phyloP scores from a whole-genome alignment of 2,888 invertebrate genomes.

The Helobdella robusta region DNA sequence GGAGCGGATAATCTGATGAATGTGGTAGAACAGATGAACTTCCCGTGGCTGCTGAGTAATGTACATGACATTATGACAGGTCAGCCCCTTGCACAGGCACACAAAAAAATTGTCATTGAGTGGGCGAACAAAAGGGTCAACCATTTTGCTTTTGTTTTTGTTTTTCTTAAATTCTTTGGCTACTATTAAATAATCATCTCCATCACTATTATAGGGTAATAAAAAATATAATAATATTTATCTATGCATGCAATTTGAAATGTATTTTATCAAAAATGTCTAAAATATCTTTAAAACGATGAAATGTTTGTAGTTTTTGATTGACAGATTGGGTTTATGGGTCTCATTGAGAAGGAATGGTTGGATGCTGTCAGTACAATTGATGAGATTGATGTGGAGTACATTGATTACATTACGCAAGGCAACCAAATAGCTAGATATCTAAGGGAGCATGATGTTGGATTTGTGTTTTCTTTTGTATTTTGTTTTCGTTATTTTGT shows the following conservation, averaged over 20 bases:
- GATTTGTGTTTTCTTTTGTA: too few relatives aligned
- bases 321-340: slow-evolving; percentile 53
- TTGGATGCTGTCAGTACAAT: slow-evolving; percentile 76
- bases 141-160: too few relatives aligned
- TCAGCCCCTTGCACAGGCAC: slow-evolving; percentile 69
- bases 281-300: too few relatives aligned
- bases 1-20: slow-evolving; percentile 73
- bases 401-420: slow-evolving; percentile 65
- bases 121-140: slow-evolving; percentile 62
- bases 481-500: neutral
- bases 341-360: slow-evolving; percentile 67
- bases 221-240: too few relatives aligned
- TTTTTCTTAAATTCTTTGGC: too few relatives aligned
- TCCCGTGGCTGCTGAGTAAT: slow-evolving; percentile 90
- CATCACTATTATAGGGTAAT: too few relatives aligned
- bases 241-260: too few relatives aligned
- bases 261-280: too few relatives aligned
- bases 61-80: slow-evolving; percentile 80
- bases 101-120: slow-evolving; percentile 67
- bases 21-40: slow-evolving; percentile 65
- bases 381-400: slow-evolving; percentile 77
- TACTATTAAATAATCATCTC: too few relatives aligned
- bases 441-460: neutral
- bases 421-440: slow-evolving; percentile 54
- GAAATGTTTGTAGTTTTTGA: too few relatives aligned